Evolutionary conservation across 2,113 vertebrate species (phyloP).

Genomic region (Ia io): DNA sequence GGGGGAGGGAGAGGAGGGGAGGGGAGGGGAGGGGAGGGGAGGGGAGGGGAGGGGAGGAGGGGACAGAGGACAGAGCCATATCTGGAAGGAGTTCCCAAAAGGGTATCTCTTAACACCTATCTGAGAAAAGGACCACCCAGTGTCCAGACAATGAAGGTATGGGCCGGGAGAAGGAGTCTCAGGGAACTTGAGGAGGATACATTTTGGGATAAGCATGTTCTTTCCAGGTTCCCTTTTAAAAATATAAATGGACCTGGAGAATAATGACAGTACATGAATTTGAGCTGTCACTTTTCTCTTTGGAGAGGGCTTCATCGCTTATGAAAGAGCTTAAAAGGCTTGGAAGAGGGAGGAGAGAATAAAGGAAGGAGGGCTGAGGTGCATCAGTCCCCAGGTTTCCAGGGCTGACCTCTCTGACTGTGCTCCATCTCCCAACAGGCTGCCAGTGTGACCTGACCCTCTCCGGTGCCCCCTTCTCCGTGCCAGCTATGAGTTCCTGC

Average conservation of each 20-base stretch:
- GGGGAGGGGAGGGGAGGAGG: fast-evolving
- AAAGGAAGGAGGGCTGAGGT: neutral
- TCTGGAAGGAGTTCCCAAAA: neutral
- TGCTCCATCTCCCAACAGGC: slow-evolving; percentile 48
- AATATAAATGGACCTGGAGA: neutral
- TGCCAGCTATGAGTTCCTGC: slow-evolving; percentile 69
- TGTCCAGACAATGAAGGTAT: neutral
- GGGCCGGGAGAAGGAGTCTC: neutral
- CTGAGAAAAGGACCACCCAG: neutral
- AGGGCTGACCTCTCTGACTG: slow-evolving; percentile 28
- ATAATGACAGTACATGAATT: neutral
- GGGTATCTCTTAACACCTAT: neutral
- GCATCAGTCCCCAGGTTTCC: neutral
- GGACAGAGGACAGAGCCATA: neutral
- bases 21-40: no score
- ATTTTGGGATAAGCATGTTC: neutral
- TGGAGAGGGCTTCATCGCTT: neutral
- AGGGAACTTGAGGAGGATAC: neutral
- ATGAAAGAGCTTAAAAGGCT: neutral
- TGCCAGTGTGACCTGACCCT: slow-evolving; percentile 17
- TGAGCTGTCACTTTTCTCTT: neutral
- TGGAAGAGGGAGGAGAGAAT: neutral
- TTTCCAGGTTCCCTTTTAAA: neutral
- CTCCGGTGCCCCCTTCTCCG: neutral
- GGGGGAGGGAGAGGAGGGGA: neutral